A percentile compares a stretch with the other conserved stretches of the same genome.
Evolutionary conservation across 2,113 vertebrate species (phyloP).

Genomic region (Rhinichthys klamathensis): DNA sequence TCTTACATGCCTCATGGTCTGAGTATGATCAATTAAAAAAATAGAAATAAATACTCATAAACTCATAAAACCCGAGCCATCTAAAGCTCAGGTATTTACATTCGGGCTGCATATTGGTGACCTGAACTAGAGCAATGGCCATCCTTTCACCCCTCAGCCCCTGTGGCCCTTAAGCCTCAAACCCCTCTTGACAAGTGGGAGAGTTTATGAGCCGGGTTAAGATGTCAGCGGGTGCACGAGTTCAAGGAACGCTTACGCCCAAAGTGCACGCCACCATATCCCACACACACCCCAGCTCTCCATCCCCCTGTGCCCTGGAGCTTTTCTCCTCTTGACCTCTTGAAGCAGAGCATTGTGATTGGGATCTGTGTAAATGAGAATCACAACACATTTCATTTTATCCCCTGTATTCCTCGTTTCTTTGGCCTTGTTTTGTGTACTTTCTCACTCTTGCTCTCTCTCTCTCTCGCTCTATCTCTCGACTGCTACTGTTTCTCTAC

Average conservation of each 20-base stretch:
- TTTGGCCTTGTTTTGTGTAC: not conserved
- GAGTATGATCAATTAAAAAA: conserved; percentile 23
- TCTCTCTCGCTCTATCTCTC: too few relatives aligned
- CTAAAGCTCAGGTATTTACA: conserved; percentile 16
- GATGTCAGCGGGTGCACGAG: conserved; percentile 69
- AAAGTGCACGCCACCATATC: conserved; percentile 35
- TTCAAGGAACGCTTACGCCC: conserved; percentile 59
- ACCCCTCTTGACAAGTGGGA: conserved; percentile 66
- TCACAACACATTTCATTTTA: not conserved
- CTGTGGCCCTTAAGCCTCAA: conserved; percentile 52
- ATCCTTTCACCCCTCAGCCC: conserved; percentile 55
- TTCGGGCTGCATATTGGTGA: conserved; percentile 58
- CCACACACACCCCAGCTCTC: conserved; percentile 34
- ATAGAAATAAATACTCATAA: conserved; percentile 1
- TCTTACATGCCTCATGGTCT: not conserved
- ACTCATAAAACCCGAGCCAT: conserved; percentile 28
- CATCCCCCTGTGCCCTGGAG: conserved; percentile 34
- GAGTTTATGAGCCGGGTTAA: conserved; percentile 73
- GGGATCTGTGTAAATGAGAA: not conserved
- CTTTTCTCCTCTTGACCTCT: conserved; percentile 48
- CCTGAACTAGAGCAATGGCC: conserved; percentile 57
- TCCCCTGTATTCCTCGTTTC: not conserved
- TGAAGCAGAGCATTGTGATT: conserved; percentile 27
- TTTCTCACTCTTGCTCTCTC: conserved; percentile 32
- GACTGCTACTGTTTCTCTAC: conserved; percentile 67